These are phyloP conservation scores for Pectinophora gossypiella DNA, from an alignment of 1,140 invertebrate species.

Conservation along the genomic window DNA sequence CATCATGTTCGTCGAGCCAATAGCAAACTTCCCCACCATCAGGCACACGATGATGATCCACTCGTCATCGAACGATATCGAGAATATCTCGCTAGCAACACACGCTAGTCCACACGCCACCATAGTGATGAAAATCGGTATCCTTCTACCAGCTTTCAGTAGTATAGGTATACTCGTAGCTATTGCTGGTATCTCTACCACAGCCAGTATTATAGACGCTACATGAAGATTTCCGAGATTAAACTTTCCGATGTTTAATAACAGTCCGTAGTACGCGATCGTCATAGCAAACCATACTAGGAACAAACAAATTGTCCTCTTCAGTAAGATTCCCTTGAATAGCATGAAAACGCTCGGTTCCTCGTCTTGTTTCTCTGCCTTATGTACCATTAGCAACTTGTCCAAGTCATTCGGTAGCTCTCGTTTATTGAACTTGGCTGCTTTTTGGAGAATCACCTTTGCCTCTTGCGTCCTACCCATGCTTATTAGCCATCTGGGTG, in stretches of 20 bases:
- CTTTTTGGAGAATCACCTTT: slow-evolving; percentile 80
- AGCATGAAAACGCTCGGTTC: slow-evolving; percentile 77
- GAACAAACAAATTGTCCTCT: slow-evolving; percentile 80
- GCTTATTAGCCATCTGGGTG: slow-evolving; percentile 88
- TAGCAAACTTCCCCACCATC: slow-evolving; percentile 82
- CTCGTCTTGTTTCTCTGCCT: slow-evolving; percentile 48
- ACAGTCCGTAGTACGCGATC: slow-evolving; percentile 83
- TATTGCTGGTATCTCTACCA: slow-evolving; percentile 84
- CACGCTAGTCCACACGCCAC: slow-evolving; percentile 80
- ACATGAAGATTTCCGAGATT: slow-evolving; percentile 82
- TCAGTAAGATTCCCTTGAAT: slow-evolving; percentile 78
- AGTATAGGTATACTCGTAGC: slow-evolving; percentile 82
- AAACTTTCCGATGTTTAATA: slow-evolving; percentile 82
- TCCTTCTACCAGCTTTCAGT: slow-evolving; percentile 80
- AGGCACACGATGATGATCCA: slow-evolving; percentile 79
- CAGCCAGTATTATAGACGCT: slow-evolving; percentile 81
- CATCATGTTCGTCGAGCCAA: slow-evolving; percentile 82
- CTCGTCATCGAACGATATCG: slow-evolving; percentile 64
- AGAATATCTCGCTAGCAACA: slow-evolving; percentile 75
- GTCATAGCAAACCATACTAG: slow-evolving; percentile 85
- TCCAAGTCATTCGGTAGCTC: slow-evolving; percentile 78
- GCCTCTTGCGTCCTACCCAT: slow-evolving; percentile 83
- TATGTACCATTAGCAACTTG: slow-evolving; percentile 75
- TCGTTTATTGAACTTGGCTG: slow-evolving; percentile 80
- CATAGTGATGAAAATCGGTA: slow-evolving; percentile 80